These are phyloP conservation scores for Schrankia costaestrigalis DNA, from an alignment of 2,888 invertebrate species.

Conservation along the genomic window DNA sequence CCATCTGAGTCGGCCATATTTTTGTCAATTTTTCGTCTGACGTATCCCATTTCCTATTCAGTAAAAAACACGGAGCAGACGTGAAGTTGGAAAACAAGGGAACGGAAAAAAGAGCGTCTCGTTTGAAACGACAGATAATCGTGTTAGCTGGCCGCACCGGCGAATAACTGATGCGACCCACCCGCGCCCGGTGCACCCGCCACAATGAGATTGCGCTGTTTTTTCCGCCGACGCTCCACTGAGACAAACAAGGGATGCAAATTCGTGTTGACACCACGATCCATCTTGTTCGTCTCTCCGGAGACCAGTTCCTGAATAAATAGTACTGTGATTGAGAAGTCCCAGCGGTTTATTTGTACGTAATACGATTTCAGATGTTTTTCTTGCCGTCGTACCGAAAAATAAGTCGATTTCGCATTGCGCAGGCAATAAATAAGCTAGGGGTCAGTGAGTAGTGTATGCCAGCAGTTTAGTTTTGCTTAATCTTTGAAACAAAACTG, in stretches of 20 bases:
- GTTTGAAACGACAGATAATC: constrained; percentile 78
- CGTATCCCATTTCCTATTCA: constrained; percentile 78
- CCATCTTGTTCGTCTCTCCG: constrained; percentile 77
- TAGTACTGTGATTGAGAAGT: constrained; percentile 72
- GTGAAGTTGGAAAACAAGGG: constrained; percentile 78
- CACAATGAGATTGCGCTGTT: constrained; percentile 78
- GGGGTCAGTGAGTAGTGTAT: constrained; percentile 55
- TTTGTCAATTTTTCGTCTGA: constrained; percentile 80
- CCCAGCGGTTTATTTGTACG: constrained; percentile 59
- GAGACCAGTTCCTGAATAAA: constrained; percentile 73
- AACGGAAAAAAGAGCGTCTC: constrained; percentile 75
- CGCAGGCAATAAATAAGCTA: constrained; percentile 51
- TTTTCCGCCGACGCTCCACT: constrained; percentile 67
- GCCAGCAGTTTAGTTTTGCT: constrained; percentile 68
- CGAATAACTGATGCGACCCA: constrained; percentile 72
- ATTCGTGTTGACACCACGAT: constrained; percentile 80
- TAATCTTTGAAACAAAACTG: constrained; percentile 71
- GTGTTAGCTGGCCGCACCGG: constrained; percentile 74
- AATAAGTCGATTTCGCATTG: constrained; percentile 40
- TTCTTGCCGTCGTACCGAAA: constrained; percentile 44
- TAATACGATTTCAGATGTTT: constrained; percentile 56
- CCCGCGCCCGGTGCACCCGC: constrained; percentile 66
- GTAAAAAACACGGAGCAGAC: constrained; percentile 76
- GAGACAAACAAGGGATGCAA: constrained; percentile 81
- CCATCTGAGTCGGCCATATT: constrained; percentile 71